phyloP scores from a whole-genome alignment of 30 jellyfish, hydroid and myxozoan species.

The Aurelia coerulea region DNA sequence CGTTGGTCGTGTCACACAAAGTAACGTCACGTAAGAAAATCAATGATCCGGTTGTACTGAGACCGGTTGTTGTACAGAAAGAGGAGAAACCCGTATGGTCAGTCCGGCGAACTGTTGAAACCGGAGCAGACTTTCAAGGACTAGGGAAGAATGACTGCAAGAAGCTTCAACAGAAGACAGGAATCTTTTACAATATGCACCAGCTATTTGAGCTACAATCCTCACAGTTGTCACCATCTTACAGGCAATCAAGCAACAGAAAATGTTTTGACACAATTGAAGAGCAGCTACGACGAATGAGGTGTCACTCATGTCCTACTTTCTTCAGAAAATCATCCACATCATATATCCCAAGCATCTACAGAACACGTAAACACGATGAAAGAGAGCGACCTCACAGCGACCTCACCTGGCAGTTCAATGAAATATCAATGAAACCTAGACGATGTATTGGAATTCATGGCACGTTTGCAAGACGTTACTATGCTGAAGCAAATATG shows the following conservation, averaged over 20 bases:
- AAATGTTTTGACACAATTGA: constrained; percentile 29
- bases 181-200: constrained; percentile 22
- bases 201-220: constrained; percentile 25
- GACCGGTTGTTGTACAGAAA: neutral
- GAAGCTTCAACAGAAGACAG: constrained; percentile 21
- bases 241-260: constrained; percentile 11
- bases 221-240: neutral
- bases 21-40: neutral
- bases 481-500: constrained; percentile 5
- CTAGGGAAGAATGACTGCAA: neutral
- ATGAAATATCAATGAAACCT: neutral
- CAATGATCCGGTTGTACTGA: neutral
- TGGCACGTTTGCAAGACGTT: neutral
- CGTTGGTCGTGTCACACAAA: constrained; percentile 8
- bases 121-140: constrained; percentile 19
- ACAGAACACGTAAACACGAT: constrained; percentile 17
- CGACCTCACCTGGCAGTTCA: neutral
- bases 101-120: neutral
- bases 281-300: constrained; percentile 9
- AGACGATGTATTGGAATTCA: neutral
- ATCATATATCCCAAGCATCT: constrained; percentile 3
- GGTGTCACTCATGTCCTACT: neutral
- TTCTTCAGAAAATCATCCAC: constrained; percentile 5
- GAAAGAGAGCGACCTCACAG: constrained; percentile 22
- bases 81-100: neutral